Conservation (phyloP, 2,888 invertebrate species). For the Calephelis perditalis region DNA sequence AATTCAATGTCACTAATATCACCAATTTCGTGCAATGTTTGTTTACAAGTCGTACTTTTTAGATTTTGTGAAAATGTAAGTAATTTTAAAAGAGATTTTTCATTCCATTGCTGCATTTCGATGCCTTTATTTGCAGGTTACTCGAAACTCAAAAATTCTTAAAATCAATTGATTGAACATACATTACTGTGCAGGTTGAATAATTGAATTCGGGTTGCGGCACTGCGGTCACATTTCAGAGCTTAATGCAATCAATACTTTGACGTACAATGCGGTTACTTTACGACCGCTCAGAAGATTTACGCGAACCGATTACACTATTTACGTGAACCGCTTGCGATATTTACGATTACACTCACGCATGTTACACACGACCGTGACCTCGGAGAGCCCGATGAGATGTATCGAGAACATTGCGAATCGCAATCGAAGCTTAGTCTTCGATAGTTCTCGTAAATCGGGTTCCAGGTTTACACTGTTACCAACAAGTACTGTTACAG, state of each 20-base stretch:
- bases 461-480: no score
- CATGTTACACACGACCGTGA: slow-evolving; percentile 50
- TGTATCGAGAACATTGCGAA: neutral
- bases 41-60: no score
- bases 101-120: no score
- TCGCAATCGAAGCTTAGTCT: slow-evolving; percentile 18
- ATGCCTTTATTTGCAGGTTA: no score
- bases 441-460: slow-evolving; percentile 29
- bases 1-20: no score
- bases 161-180: neutral
- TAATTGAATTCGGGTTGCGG: slow-evolving; percentile 48
- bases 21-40: no score
- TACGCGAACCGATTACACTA: slow-evolving; percentile 47
- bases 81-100: no score
- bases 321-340: slow-evolving; percentile 50
- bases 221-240: slow-evolving; percentile 44
- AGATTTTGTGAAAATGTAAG: no score
- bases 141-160: no score
- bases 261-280: slow-evolving; percentile 53
- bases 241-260: slow-evolving; percentile 58
- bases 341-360: slow-evolving; percentile 61
- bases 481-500: no score
- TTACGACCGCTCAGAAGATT: slow-evolving; percentile 54
- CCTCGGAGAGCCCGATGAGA: slow-evolving; percentile 27
- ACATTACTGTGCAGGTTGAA: slow-evolving; percentile 35